Evolutionary conservation across 2,113 vertebrate genomes (phyloP).

Genomic region (Perccottus glenii): DNA sequence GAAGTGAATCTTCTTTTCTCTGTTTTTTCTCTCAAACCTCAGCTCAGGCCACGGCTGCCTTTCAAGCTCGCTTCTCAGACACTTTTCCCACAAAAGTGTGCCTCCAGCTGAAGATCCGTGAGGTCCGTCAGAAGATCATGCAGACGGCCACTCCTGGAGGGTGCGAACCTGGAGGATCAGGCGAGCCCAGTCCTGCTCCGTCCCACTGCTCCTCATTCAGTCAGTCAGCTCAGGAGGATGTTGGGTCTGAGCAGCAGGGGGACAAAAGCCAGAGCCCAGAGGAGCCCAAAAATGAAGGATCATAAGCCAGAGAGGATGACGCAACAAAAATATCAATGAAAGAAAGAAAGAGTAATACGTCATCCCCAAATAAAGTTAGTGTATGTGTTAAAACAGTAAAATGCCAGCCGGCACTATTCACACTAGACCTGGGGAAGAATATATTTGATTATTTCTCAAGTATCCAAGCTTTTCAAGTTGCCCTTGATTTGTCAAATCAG

Average conservation of each 20-base stretch:
- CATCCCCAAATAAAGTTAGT: slow-evolving; percentile 34
- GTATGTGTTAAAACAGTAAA: slow-evolving; percentile 43
- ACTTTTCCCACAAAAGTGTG: slow-evolving; percentile 93
- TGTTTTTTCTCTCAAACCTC: background rate
- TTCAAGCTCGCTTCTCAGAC: slow-evolving; percentile 89
- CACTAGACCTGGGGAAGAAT: slow-evolving; percentile 58
- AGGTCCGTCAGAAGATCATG: slow-evolving; percentile 97
- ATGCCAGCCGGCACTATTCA: slow-evolving; percentile 44
- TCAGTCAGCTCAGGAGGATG: slow-evolving; percentile 62
- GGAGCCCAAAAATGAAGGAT: slow-evolving; percentile 74
- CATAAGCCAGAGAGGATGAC: slow-evolving; percentile 52
- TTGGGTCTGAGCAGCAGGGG: slow-evolving; percentile 50
- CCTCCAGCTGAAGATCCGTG: slow-evolving; percentile 92
- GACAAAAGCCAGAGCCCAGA: slow-evolving; percentile 62
- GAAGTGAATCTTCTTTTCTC: no score
- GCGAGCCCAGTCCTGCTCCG: slow-evolving; percentile 34
- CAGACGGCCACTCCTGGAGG: slow-evolving; percentile 85
- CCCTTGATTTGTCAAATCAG: slow-evolving; percentile 45
- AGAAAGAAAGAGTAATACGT: slow-evolving; percentile 34
- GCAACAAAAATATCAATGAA: slow-evolving; percentile 29
- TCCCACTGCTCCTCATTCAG: slow-evolving; percentile 64
- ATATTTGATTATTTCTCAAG: slow-evolving; percentile 20
- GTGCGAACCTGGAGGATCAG: slow-evolving; percentile 64
- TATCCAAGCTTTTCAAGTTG: slow-evolving; percentile 40
- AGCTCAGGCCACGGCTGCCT: slow-evolving; percentile 92